Evolutionary conservation across 2,888 invertebrate genomes (phyloP), one percentile per base, ranked within the genome.

Genomic region (Hyalella azteca): DNA sequence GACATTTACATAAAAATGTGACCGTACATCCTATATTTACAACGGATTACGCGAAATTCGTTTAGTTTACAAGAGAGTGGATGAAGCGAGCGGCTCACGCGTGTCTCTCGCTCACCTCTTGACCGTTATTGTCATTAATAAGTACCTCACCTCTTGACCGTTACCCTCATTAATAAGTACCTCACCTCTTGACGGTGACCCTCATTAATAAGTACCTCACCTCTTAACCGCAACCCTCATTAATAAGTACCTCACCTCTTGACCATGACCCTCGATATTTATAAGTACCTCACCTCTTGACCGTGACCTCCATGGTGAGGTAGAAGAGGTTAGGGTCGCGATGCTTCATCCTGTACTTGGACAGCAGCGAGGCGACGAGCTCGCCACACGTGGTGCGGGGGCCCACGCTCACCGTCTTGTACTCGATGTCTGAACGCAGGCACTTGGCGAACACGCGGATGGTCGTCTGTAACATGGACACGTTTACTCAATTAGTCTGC

Each of bases 151-250:
- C 94, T 92, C 77, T 95, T 90, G 76, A 96, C 94, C 22, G 94
- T 92, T 75, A 96, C 95, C 88, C 96, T 96, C 96, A 97, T 97
- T 87, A 95, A 95, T 79, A 97, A 91, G 89, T 95, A 96, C n/a
- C n/a, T n/a, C n/a, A n/a, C n/a, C n/a, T n/a, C n/a, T n/a, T n/a
- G n/a, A n/a, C n/a, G n/a, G n/a, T n/a, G n/a, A n/a, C n/a, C n/a
- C n/a, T n/a, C n/a, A n/a, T n/a, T n/a, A n/a, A n/a, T n/a, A n/a
- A n/a, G n/a, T n/a, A n/a, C n/a, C n/a, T n/a, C n/a, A n/a, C n/a
- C n/a, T n/a, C n/a, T n/a, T n/a, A n/a, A n/a, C n/a, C n/a, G n/a
- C n/a, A n/a, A n/a, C n/a, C n/a, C n/a, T n/a, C n/a, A n/a, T n/a
- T n/a, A n/a, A n/a, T n/a, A n/a, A n/a, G n/a, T n/a, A n/a, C n/a